Percentiles rank a stretch among this genome's conserved stretches.
Evolutionary conservation across 2,888 invertebrate genomes (phyloP).

Genomic region (Andrena trimmerana): DNA sequence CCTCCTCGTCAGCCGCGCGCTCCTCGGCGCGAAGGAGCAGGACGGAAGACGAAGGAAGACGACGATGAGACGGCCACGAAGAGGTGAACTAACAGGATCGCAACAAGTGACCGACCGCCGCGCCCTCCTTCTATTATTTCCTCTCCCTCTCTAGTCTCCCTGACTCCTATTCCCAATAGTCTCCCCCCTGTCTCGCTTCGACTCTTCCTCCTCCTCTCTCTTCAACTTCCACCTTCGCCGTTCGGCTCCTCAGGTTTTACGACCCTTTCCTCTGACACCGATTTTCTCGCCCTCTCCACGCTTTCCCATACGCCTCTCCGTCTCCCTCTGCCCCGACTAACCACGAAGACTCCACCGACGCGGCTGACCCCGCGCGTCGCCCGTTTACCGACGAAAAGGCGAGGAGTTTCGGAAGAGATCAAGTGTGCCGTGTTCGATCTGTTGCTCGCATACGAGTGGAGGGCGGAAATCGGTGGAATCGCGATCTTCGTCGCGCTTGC

Average conservation of each 20-base stretch:
- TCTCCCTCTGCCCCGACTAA: background rate
- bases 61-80: slow-evolving; percentile 70
- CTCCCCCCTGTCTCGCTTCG: slow-evolving; percentile 40
- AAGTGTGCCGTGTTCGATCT: background rate
- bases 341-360: background rate
- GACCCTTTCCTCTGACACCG: slow-evolving; percentile 34
- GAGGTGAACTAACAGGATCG: slow-evolving; percentile 83
- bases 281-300: slow-evolving; percentile 22
- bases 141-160: slow-evolving; percentile 52
- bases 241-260: slow-evolving; percentile 27
- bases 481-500: background rate
- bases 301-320: slow-evolving; percentile 3
- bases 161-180: slow-evolving; percentile 55
- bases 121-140: slow-evolving; percentile 79
- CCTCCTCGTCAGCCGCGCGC: slow-evolving; percentile 21
- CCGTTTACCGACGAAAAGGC: slow-evolving; percentile 33
- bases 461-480: background rate
- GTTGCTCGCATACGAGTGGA: background rate
- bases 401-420: slow-evolving; percentile 14
- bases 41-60: slow-evolving; percentile 47
- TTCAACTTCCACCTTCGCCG: slow-evolving; percentile 39
- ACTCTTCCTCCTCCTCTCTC: slow-evolving; percentile 51
- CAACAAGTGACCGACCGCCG: slow-evolving; percentile 82
- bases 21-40: slow-evolving; percentile 30
- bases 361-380: slow-evolving; percentile 7